These are phyloP conservation scores for Carduelis carduelis DNA, from an alignment of 2,797 vertebrate species.

Conservation along the genomic window DNA sequence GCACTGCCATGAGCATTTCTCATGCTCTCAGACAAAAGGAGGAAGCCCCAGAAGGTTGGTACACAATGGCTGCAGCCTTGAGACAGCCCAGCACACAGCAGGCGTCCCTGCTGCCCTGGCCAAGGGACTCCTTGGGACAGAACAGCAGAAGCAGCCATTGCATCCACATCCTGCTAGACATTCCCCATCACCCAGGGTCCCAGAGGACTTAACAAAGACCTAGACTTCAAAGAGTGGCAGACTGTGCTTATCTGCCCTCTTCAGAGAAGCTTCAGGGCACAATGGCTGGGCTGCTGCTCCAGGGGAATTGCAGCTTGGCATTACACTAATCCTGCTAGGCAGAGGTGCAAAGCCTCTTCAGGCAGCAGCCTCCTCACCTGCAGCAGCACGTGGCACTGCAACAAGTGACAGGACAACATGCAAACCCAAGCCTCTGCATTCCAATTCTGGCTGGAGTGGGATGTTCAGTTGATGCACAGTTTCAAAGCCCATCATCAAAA, in stretches of 20 bases:
- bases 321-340: background rate
- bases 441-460: background rate
- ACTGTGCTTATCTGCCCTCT: rapidly evolving
- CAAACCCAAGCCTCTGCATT: background rate
- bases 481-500: background rate
- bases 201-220: background rate
- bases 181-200: background rate
- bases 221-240: background rate
- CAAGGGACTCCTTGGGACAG: background rate
- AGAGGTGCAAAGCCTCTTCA: background rate
- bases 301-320: background rate
- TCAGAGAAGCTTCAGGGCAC: background rate
- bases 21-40: slow-evolving; percentile 24
- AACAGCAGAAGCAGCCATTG: background rate
- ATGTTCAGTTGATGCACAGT: background rate
- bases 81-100: background rate
- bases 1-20: background rate
- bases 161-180: background rate
- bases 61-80: background rate
- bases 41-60: background rate
- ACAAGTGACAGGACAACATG: background rate
- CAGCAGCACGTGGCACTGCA: background rate
- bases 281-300: background rate
- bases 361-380: background rate
- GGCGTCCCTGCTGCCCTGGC: background rate